Conservation (phyloP, 2,888 invertebrate species). For the Venustoraphidia nigricollis region DNA sequence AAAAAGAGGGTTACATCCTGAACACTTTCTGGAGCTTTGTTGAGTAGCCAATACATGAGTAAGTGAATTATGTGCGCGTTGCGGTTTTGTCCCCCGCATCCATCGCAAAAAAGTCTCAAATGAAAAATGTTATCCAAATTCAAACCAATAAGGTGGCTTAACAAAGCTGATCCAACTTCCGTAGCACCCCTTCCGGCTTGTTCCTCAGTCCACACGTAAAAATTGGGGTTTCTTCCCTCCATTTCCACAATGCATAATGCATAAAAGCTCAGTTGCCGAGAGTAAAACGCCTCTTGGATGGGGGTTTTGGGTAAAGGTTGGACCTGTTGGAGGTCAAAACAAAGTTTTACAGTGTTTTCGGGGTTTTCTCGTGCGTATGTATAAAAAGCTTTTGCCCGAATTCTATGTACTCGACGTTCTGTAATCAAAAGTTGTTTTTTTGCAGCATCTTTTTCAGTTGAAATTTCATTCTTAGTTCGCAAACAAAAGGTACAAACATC, state of each 20-base stretch:
- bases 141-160: conserved; percentile 4
- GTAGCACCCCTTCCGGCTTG: conserved; percentile 11
- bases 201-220: conserved; percentile 14
- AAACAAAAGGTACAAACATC: too few relatives aligned
- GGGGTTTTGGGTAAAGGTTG: conserved; percentile 15
- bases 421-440: conserved; percentile 11
- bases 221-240: conserved; percentile 11
- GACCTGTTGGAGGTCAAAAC: conserved; percentile 17
- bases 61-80: conserved; percentile 2
- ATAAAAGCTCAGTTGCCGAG: conserved; percentile 14
- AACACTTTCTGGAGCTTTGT: too few relatives aligned
- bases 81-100: conserved; percentile 14
- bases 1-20: background rate
- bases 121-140: conserved; percentile 5
- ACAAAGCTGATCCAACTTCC: conserved; percentile 13
- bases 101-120: conserved; percentile 14
- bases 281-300: conserved; percentile 16
- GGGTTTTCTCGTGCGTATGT: conserved; percentile 7
- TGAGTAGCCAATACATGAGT: too few relatives aligned
- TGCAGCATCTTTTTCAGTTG: conserved; percentile 4
- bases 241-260: conserved; percentile 13
- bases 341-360: conserved; percentile 10
- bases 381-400: conserved; percentile 14
- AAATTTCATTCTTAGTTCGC: conserved; percentile 11
- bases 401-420: conserved; percentile 12